These are phyloP conservation scores for Steatocranus sp. DNA, from an alignment of 2,797 vertebrate genomes.

Conservation along the genomic window DNA sequence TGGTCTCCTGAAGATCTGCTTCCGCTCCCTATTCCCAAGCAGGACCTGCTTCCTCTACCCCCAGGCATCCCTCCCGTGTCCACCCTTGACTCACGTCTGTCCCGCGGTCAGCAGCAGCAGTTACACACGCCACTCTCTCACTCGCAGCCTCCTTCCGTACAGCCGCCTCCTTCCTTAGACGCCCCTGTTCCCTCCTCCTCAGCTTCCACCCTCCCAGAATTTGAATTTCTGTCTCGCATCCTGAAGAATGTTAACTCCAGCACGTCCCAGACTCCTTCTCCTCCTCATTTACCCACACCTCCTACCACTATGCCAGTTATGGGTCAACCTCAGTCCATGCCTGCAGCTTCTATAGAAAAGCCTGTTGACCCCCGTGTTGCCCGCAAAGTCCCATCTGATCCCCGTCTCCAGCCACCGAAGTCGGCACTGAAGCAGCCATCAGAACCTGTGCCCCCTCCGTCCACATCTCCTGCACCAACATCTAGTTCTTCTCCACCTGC, in stretches of 20 bases:
- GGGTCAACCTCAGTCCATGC: slow-evolving; percentile 34
- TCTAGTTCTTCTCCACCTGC: slow-evolving; percentile 45
- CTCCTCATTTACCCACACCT: slow-evolving; percentile 28
- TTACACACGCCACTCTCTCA: slow-evolving; percentile 52
- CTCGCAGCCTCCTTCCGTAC: slow-evolving; percentile 23
- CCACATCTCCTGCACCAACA: slow-evolving; percentile 31
- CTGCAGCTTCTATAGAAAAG: slow-evolving; percentile 71
- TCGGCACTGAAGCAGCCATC: slow-evolving; percentile 58
- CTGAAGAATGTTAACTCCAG: slow-evolving; percentile 86
- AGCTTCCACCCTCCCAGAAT: slow-evolving; percentile 80
- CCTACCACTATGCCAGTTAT: slow-evolving; percentile 20
- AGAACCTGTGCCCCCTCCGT: slow-evolving; percentile 33
- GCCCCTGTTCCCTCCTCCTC: slow-evolving; percentile 50
- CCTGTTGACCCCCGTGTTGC: slow-evolving; percentile 82
- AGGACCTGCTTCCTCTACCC: slow-evolving; percentile 83
- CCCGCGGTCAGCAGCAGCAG: slow-evolving; percentile 65
- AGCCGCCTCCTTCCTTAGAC: slow-evolving; percentile 23
- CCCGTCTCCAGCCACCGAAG: slow-evolving; percentile 81
- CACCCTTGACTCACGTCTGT: slow-evolving; percentile 76
- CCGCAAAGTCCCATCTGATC: slow-evolving; percentile 80
- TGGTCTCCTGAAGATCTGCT: slow-evolving; percentile 95
- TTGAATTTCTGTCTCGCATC: slow-evolving; percentile 89
- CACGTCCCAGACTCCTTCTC: slow-evolving; percentile 55
- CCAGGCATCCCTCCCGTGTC: slow-evolving; percentile 82
- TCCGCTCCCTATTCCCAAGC: slow-evolving; percentile 85